A percentile compares a stretch with the other conserved stretches of the same genome.
Conservation (phyloP, 2,888 invertebrate species). For the Marasmarcha lunaedactyla region DNA sequence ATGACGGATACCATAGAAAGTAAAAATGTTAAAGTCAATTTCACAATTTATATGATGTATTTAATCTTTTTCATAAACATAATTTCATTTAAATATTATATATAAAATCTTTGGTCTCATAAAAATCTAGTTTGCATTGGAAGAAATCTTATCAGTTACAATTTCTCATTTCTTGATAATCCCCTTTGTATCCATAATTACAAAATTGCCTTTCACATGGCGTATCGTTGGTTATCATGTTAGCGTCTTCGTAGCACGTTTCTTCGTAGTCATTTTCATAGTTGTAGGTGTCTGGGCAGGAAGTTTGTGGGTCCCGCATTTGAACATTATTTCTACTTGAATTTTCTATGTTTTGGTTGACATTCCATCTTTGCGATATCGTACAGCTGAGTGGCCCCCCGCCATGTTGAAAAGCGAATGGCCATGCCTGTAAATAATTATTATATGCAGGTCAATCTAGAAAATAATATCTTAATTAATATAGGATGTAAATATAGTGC, state of each 20-base stretch:
- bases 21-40: too few species aligned
- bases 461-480: neutral
- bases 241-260: conserved; percentile 35
- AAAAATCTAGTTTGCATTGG: too few species aligned
- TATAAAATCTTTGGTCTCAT: too few species aligned
- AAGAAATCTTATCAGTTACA: conserved; percentile 12
- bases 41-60: too few species aligned
- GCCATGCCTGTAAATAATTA: conserved; percentile 79
- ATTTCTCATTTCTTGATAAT: conserved; percentile 30
- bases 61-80: too few species aligned
- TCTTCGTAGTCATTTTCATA: conserved; percentile 54
- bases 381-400: conserved; percentile 58
- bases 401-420: conserved; percentile 80
- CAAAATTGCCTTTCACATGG: conserved; percentile 39
- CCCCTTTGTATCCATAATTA: conserved; percentile 52
- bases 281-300: conserved; percentile 27
- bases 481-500: too few species aligned
- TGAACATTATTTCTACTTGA: conserved; percentile 3
- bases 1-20: too few species aligned
- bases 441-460: neutral
- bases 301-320: conserved; percentile 5
- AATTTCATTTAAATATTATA: too few species aligned
- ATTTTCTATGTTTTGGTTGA: conserved; percentile 20
- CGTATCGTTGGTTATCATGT: conserved; percentile 24
- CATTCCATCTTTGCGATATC: conserved; percentile 53